Evolutionary conservation across 2,888 invertebrate genomes (phyloP), one percentile per base, ranked within the genome.

Genomic region (Steinernema hermaphroditum): DNA sequence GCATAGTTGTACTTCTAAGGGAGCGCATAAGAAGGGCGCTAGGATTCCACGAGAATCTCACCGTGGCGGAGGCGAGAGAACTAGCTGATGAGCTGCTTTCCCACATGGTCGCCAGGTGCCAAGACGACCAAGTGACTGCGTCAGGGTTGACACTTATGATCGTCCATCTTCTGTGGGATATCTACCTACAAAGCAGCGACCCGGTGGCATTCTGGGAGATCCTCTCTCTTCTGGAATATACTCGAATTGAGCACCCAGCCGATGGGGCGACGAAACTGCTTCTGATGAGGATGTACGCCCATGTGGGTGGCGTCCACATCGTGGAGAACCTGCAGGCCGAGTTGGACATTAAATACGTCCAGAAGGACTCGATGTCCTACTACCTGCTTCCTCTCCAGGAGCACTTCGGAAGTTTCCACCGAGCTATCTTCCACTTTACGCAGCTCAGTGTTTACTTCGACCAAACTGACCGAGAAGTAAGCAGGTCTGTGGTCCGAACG

Each of bases 191-290:
- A 32, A 34, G 14, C 0, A 87, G 85, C 70, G 84, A 87, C 74
- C 77, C 80, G 37, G 79, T 80, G 22, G 77, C 87, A 29, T 78
- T 89, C 22, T 86, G 87, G 83, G 86, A 87, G 80, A 83, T 87
- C 43, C 84, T 92, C 2, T 90, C 91, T 41, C 87, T 93, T 19
- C 88, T 94, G 76, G 93, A 94, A 84, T 93, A 34, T 90, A 90
- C 75, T 19, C 74, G 75, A 1, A 19, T 46, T n/a, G 69, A 27
- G 12, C 77, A 74, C 68, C 34, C 70, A 41, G 71, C 75, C 16
- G 79, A 77, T 68, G 75, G 75, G 1, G 34, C 79, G 29, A 74
- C 74, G 34, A 75, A 74, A 12, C 70, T 80, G 2, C 41, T 73
- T 8, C 68, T 79, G 12, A 71, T 79, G 37, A 72, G 79, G 41